Evolutionary conservation across 2,888 invertebrate genomes (phyloP), one percentile per base, ranked within the genome.

Genomic region (Brachynemurus nebulosus): DNA sequence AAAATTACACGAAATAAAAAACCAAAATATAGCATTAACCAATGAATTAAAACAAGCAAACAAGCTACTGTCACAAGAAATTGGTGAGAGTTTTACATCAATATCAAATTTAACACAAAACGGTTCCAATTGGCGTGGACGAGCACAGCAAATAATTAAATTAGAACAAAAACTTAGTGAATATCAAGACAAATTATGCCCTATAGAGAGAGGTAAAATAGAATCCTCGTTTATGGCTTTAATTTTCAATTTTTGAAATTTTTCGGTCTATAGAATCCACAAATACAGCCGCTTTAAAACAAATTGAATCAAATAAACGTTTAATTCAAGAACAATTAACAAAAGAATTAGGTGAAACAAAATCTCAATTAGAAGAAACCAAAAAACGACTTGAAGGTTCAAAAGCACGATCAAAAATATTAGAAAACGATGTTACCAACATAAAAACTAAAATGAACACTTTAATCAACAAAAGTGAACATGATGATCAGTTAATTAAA

Each of bases 11-110:
- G 83, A 84, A 44, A 70, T 71, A 17, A 78, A 79, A 54, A 84
- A 85, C 56, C 69, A 71, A 50, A 80, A 79, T 55, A 63, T 75
- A 0, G 74, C 76, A 53, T 60, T 86, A 7, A 80, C 78, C 55
- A 81, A 76, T 53, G 84, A 84, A 51, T 65, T 86, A 27, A 72
- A 82, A 50, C 58, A 79, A 44, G 78, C 82, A 0, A 80, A 81
- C 14, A 85, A 81, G 65, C 74, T 81, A 49, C 58, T 86, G 14
- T 76, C 78, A 54, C 80, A 79, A 58, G 86, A 88, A 64, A 67
- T 82, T 12, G 86, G 86, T 0, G 82, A 85, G 45, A 72, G 70
- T 52, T 74, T 80, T 33, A 75, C 72, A 2, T 76, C 75, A 53
- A 67, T 83, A 8, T 74, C 73, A 52, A 68, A 70, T 42, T 57